These are phyloP conservation scores for Cherax destructor DNA, from an alignment of 1,140 invertebrate species.

Conservation along the genomic window DNA sequence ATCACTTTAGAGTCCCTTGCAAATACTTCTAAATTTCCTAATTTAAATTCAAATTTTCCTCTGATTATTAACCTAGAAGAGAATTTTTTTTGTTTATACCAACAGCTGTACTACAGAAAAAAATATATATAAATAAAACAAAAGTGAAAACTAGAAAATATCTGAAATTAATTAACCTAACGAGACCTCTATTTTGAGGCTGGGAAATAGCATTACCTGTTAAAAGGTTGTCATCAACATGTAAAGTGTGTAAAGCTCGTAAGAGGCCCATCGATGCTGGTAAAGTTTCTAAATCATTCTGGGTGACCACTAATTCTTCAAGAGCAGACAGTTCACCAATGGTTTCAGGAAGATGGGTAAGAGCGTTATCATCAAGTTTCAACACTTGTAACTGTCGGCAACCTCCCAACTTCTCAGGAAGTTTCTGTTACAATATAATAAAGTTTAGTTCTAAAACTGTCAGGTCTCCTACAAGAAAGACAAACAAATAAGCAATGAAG, in stretches of 20 bases:
- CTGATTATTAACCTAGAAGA: too few species aligned
- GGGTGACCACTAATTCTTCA: constrained; percentile 91
- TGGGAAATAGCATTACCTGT: constrained; percentile 76
- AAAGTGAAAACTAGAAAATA: too few species aligned
- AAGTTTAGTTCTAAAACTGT: background rate
- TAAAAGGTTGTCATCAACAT: constrained; percentile 92
- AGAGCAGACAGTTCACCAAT: constrained; percentile 87
- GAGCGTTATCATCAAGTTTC: constrained; percentile 91
- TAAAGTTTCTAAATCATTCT: constrained; percentile 86
- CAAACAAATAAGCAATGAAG: background rate
- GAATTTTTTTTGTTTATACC: too few species aligned
- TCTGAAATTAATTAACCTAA: too few species aligned
- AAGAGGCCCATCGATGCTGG: constrained; percentile 91
- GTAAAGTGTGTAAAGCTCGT: constrained; percentile 89
- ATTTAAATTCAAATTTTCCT: too few species aligned
- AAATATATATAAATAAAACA: too few species aligned
- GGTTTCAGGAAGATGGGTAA: constrained; percentile 87
- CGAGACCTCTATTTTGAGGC: too few species aligned
- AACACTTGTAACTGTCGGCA: constrained; percentile 89
- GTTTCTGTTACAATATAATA: constrained; percentile 77
- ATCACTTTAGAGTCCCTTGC: too few species aligned
- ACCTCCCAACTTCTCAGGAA: constrained; percentile 86
- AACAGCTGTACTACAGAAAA: too few species aligned
- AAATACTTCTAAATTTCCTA: too few species aligned
- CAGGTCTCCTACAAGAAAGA: background rate